phyloP scores from a whole-genome alignment of 2,113 vertebrate species.

The Drymodes brunneopygia region DNA sequence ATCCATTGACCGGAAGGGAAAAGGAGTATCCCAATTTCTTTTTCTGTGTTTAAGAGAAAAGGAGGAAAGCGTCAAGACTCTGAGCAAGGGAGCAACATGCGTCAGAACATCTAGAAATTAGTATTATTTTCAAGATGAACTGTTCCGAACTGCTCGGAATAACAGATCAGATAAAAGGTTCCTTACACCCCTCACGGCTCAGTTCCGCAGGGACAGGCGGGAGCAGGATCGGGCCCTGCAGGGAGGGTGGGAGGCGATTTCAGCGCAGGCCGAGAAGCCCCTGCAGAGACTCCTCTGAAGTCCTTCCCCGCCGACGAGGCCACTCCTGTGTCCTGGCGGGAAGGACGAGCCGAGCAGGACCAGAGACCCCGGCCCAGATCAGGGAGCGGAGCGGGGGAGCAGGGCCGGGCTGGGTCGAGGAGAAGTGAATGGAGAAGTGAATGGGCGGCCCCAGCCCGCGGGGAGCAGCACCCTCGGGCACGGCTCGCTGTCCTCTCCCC shows the following conservation, averaged over 20 bases:
- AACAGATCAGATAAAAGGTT: background rate
- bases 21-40: background rate
- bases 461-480: background rate
- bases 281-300: fast-evolving
- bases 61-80: background rate
- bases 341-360: background rate
- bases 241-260: background rate
- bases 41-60: background rate
- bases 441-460: no score
- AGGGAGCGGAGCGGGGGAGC: background rate
- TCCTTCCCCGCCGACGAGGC: background rate
- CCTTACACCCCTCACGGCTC: background rate
- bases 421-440: background rate
- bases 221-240: background rate
- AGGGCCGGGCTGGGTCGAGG: no score
- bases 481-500: background rate
- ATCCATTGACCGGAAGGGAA: background rate
- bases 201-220: background rate
- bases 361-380: no score
- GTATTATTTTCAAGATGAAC: background rate
- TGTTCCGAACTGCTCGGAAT: background rate
- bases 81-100: background rate
- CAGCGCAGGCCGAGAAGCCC: background rate
- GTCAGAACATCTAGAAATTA: background rate
- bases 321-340: background rate